These are phyloP conservation scores for Euzophera pinguis DNA, from an alignment of 2,888 invertebrate genomes.

Conservation along the genomic window DNA sequence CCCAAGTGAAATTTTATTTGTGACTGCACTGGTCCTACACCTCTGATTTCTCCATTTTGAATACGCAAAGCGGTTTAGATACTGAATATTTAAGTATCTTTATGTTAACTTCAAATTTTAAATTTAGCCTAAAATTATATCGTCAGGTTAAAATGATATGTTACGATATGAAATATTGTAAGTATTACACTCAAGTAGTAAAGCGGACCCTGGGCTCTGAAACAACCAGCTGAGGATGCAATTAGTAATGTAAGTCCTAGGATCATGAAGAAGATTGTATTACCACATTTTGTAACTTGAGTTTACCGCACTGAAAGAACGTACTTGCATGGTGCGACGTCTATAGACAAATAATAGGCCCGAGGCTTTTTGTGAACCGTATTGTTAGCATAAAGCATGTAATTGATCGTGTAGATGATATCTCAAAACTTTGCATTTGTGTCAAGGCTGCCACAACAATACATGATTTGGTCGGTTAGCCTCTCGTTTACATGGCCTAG, in stretches of 20 bases:
- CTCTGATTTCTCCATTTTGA: conserved; percentile 13
- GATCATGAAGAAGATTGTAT: too few species aligned
- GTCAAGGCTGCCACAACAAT: conserved; percentile 68
- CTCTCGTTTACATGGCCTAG: conserved; percentile 43
- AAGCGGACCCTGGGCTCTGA: too few species aligned
- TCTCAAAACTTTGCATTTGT: conserved; percentile 57
- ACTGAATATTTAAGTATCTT: neutral
- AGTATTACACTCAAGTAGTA: too few species aligned
- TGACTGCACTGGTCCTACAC: conserved; percentile 12
- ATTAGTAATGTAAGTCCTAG: too few species aligned
- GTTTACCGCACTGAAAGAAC: too few species aligned
- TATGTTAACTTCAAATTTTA: neutral
- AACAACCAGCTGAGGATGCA: too few species aligned
- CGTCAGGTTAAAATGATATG: too few species aligned
- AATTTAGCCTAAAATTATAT: too few species aligned
- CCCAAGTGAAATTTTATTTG: conserved; percentile 18
- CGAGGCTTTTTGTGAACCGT: conserved; percentile 42
- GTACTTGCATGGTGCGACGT: too few species aligned
- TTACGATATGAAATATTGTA: too few species aligned
- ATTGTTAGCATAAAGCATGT: conserved; percentile 56
- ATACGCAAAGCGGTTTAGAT: conserved; percentile 1
- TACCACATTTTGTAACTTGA: too few species aligned
- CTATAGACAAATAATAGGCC: conserved; percentile 27
- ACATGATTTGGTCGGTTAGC: conserved; percentile 37
- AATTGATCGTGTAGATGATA: conserved; percentile 62